Evolutionary conservation across 2,113 vertebrate genomes (phyloP), one percentile per base, ranked within the genome.

Genomic region (Callipepla californica): DNA sequence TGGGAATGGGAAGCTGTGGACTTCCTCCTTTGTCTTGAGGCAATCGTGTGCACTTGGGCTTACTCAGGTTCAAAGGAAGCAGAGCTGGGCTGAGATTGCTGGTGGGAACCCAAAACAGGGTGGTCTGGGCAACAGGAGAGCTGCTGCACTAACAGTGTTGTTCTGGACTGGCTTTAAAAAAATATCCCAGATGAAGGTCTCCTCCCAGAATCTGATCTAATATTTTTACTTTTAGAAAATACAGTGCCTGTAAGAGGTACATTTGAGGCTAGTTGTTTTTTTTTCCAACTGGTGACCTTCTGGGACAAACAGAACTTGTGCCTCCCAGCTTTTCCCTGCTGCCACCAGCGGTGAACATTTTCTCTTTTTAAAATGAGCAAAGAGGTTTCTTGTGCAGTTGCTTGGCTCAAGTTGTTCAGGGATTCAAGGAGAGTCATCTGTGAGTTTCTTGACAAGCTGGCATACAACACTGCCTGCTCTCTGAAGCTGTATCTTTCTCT

Each of bases 1-100:
- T 96, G 75, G 90, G 87, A 95, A 77, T 96, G 79, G 90, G 92
- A 95, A 94, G 80, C 76, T 25, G n/a, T 10, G 7, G 68, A 51
- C 82, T 93, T 95, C 92, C 93, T 92, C 72, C 55, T 79, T 87
- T 94, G 85, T 79, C 72, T 77, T 50, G 57, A 67, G 76, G 45
- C 61, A 94, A 82, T 63, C 30, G 13, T 87, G 38, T 74, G 65
- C 38, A 25, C 73, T 89, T 74, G 42, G 42, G 55, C 55, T 80
- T 50, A 19, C 67, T 50, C 58, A 55, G 69, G 36, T 80, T 89
- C 79, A 83, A 68, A 86, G 88, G 93, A 95, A 96, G 57, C 55
- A 63, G 80, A 96, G 28, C 80, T 70, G 34, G 48, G 25, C 67
- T 83, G 68, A 70, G 61, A 80, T 47, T 90, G n/a, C 79, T 77